Evolutionary conservation across 2,797 vertebrate species (phyloP), one percentile per base, ranked within the genome.

Genomic region (Cossypha heuglini): DNA sequence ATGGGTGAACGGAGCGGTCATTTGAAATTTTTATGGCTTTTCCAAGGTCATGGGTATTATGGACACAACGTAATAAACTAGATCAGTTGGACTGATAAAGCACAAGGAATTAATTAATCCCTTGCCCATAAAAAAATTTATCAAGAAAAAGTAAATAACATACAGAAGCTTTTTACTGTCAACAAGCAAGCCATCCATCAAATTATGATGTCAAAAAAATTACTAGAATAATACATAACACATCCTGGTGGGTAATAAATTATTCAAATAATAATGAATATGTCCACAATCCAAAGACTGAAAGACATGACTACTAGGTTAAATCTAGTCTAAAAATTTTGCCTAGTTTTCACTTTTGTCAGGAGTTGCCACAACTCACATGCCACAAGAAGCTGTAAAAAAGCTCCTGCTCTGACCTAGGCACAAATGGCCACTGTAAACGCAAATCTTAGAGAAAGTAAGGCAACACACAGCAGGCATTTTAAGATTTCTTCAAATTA

Each of bases 381-480:
- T 1, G 3, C 11, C 35, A 52, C 40, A 73, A 37, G 20, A 58
- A 37, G 51, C 8, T 54, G 35, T 62, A 63, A 82, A 92, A 75
- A n/a, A 48, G 17, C 14, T 80, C 10, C n/a, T 62, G 25, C 11
- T 33, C 17, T 15, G 31, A n/a, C 16, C 19, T 1, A 37, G 45
- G 48, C 20, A 90, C 9, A 82, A 73, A 66, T 0, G 4, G 16
- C 43, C 69, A 48, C 5, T 16, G 22, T 13, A 16, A 72, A 85
- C 68, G 35, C 18, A 64, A 22, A 43, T 80, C 19, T 62, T 25
- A 13, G 10, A 49, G 33, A 78, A 74, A 68, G 14, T 17, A 79
- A 88, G 29, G 38, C 8, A 21, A 64, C 2, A 21, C 5, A 48
- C 1, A 1, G 2, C 10, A 61, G 7, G 1, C 1, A 76, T 28